phyloP scores from a whole-genome alignment of 1,140 invertebrate species.

The Dreissena rostriformis region DNA sequence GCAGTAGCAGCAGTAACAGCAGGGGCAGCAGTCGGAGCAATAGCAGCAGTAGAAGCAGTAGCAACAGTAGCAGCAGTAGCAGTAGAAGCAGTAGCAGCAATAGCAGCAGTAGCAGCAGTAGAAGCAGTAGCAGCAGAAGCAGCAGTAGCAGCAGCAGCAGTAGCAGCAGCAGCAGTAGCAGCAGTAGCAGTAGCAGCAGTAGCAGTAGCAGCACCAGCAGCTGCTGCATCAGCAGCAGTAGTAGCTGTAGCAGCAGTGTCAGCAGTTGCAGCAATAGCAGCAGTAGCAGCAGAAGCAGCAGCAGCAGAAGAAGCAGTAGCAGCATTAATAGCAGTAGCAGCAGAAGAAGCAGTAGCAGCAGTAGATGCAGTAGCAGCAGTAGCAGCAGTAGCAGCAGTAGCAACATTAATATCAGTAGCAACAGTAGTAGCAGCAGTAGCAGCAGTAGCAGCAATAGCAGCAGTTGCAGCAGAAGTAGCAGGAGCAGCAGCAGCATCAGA shows the following conservation, averaged over 20 bases:
- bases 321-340: conserved; percentile 28
- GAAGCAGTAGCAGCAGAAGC: conserved; percentile 21
- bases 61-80: conserved; percentile 37
- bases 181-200: conserved; percentile 15
- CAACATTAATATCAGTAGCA: conserved; percentile 33
- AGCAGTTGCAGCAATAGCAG: conserved; percentile 34
- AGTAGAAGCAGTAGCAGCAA: conserved; percentile 37
- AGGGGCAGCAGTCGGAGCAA: not conserved
- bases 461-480: conserved; percentile 41
- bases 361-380: conserved; percentile 1
- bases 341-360: conserved; percentile 16
- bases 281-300: not conserved
- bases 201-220: conserved; percentile 28
- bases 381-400: conserved; percentile 26
- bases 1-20: not conserved
- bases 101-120: conserved; percentile 36
- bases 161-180: conserved; percentile 45
- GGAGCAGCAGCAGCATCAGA: conserved; percentile 33
- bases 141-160: conserved; percentile 7
- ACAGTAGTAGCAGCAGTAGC: conserved; percentile 31
- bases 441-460: conserved; percentile 39
- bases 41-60: conserved; percentile 49
- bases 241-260: conserved; percentile 12
- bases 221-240: conserved; percentile 43
- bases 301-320: conserved; percentile 29